Base-by-base conservation (phyloP, 1,140 invertebrate species). In the Cardiocondyla obscurior region DNA sequence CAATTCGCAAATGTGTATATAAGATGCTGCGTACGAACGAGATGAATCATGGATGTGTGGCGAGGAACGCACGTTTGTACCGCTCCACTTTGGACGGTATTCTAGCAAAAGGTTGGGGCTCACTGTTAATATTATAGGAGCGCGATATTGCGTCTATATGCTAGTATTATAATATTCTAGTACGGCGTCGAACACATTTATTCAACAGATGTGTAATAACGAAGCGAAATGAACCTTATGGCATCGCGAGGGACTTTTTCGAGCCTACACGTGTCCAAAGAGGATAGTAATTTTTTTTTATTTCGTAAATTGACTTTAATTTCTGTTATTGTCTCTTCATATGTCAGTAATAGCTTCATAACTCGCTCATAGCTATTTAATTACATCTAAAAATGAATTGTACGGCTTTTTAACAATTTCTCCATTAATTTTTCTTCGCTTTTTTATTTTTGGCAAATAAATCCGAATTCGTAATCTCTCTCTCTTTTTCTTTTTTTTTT, bases 121-220 rank as follows among this genome's bases (percentile, higher is more conserved):
- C n/a, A 30, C 39, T 79, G 62, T 79, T 69, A 79, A 69, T 53
- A 53, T 30, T 25, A 33, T 53, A 65, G 10, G 39, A 25, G 19
- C 16, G 25, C n/a, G 39, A 46, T 3, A 33, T 55, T 3, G 60
- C 28, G 30, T 36, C 4, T 22, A 33, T n/a, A 25, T 53, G 33
- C 3, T 67, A 16, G 7, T 22, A 7, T 60, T 67, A 2, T 42
- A 44, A 3, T n/a, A 16, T 60, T 67, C 4, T 42, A 44, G 6
- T n/a, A 16, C 30, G 30, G 33, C 30, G 6, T 53, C 16, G 19
- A 28, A 67, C n/a, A 12, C 28, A 30, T 69, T 69, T n/a, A n/a
- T 39, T 53, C 30, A 44, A 49, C 14, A 14, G 10, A 33, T 16
- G 12, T 30, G 30, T 60, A 16, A 39, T 62, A 62, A 62, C 33